These are phyloP conservation scores for Drosophila lacertosa DNA, from an alignment of 1,140 invertebrate genomes.

Conservation along the genomic window DNA sequence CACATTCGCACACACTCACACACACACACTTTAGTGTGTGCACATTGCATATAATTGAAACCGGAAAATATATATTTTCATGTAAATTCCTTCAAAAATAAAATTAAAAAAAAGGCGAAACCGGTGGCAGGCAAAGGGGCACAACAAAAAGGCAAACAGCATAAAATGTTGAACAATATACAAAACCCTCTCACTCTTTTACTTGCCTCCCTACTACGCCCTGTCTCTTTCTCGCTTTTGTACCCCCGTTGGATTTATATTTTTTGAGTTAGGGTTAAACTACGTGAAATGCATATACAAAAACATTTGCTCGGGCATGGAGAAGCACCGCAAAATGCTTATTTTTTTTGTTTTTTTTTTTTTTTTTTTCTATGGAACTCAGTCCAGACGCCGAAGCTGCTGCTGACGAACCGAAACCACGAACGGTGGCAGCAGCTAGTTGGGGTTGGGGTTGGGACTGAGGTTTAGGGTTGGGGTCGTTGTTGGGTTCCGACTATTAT, in stretches of 20 bases:
- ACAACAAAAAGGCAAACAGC: constrained; percentile 41
- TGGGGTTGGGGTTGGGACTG: constrained; percentile 34
- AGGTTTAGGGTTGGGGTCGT: constrained; percentile 33
- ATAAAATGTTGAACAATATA: constrained; percentile 54
- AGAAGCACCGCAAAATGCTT: constrained; percentile 61
- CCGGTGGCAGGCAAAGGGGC: constrained; percentile 37
- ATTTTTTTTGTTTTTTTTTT: no score
- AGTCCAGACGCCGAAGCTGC: constrained; percentile 25
- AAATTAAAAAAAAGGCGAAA: constrained; percentile 33
- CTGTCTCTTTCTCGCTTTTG: constrained; percentile 17
- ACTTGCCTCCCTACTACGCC: constrained; percentile 11
- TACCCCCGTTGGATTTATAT: constrained; percentile 33
- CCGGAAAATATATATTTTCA: constrained; percentile 83
- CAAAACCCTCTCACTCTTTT: constrained; percentile 16
- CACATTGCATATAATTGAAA: constrained; percentile 77
- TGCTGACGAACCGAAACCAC: constrained; percentile 25
- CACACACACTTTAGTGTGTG: background rate
- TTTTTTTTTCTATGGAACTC: constrained; percentile 72
- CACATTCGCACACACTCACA: constrained; percentile 20
- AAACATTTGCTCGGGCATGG: constrained; percentile 64
- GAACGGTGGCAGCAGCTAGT: constrained; percentile 1
- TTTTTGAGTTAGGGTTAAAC: constrained; percentile 61
- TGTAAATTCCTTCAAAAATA: constrained; percentile 75
- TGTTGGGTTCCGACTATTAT: constrained; percentile 48
- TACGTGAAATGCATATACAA: constrained; percentile 78